A percentile compares a stretch with the other conserved stretches of the same genome.
Conservation (phyloP, 2,888 invertebrate genomes). For the Perizoma affinitatum region DNA sequence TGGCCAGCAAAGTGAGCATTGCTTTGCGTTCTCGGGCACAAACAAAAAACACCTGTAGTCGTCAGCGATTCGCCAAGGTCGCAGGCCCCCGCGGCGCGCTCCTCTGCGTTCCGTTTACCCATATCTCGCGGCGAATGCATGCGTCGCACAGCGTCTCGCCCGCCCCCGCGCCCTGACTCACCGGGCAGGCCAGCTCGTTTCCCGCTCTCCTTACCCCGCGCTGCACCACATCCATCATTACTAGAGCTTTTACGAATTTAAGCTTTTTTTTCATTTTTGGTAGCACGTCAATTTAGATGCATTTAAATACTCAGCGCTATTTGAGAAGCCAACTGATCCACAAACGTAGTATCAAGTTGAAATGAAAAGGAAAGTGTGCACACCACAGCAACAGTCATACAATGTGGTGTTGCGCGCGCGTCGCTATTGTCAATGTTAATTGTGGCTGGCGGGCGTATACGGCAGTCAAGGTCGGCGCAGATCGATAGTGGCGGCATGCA, state of each 20-base stretch:
- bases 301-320: neutral
- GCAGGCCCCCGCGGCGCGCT: constrained; percentile 74
- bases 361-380: constrained; percentile 62
- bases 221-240: constrained; percentile 40
- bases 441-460: constrained; percentile 62
- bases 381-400: constrained; percentile 37
- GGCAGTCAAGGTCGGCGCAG: constrained; percentile 75
- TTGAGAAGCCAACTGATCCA: neutral
- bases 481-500: constrained; percentile 70
- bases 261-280: constrained; percentile 7
- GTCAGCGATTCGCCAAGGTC: constrained; percentile 80
- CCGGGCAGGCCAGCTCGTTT: constrained; percentile 48
- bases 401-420: constrained; percentile 61
- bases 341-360: constrained; percentile 8
- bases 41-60: constrained; percentile 83
- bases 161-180: constrained; percentile 74
- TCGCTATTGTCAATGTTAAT: constrained; percentile 75
- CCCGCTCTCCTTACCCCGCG: constrained; percentile 45
- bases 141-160: constrained; percentile 54
- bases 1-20: constrained; percentile 59
- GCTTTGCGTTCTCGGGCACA: constrained; percentile 67
- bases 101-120: constrained; percentile 80
- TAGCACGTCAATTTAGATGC: neutral
- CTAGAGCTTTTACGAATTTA: constrained; percentile 24
- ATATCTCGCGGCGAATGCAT: constrained; percentile 81